phyloP scores from a whole-genome alignment of 2,113 vertebrate genomes.

The Python bivittatus region DNA sequence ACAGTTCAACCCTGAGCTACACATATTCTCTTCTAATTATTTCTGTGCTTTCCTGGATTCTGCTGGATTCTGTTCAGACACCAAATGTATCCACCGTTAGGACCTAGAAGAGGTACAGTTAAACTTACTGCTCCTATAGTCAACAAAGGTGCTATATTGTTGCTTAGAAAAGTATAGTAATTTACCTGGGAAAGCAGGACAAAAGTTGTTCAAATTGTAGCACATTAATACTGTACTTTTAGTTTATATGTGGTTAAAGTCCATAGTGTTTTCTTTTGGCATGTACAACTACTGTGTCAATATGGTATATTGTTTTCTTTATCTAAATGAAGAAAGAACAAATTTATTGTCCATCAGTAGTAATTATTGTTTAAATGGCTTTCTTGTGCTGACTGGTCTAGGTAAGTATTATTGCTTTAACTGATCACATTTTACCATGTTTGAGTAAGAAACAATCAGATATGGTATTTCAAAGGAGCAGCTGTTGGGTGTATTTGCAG shows the following conservation, averaged over 20 bases:
- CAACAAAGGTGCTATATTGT: neutral
- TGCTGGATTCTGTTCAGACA: neutral
- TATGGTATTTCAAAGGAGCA: neutral
- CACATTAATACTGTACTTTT: neutral
- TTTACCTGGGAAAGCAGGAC: neutral
- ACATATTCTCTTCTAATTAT: no score
- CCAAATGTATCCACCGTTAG: neutral
- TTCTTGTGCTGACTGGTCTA: neutral
- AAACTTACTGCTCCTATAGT: neutral
- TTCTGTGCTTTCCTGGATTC: neutral
- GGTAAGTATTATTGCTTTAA: neutral
- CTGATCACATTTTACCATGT: neutral
- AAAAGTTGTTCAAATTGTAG: neutral
- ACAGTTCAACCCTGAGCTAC: no score
- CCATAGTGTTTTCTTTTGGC: neutral
- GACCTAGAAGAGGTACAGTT: neutral
- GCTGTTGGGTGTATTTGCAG: neutral
- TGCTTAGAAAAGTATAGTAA: neutral
- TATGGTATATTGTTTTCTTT: neutral
- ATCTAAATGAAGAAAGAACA: slow-evolving; percentile 16
- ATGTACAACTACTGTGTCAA: neutral
- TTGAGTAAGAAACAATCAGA: neutral
- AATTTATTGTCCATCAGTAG: neutral
- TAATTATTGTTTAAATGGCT: slow-evolving; percentile 5
- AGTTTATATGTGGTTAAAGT: neutral